A percentile compares a stretch with the other conserved stretches of the same genome.
Conservation (phyloP, 2,113 vertebrate species). For the Capreolus pygargus region DNA sequence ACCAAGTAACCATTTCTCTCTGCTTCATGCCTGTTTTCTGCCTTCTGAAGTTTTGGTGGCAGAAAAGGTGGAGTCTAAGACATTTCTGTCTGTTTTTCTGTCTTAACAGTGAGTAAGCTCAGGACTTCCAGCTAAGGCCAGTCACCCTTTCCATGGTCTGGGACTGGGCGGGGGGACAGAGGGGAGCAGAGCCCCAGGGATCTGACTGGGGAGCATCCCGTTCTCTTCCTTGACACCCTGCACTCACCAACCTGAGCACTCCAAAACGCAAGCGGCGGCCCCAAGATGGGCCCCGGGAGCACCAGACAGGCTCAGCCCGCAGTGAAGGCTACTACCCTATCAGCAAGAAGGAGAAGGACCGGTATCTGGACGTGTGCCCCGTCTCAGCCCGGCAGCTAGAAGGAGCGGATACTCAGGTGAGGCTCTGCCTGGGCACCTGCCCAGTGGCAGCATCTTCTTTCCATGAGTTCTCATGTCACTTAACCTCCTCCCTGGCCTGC, state of each 20-base stretch:
- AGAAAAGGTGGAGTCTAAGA: background rate
- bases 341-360: conserved; percentile 94
- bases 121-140: background rate
- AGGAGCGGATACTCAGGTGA: conserved; percentile 84
- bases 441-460: background rate
- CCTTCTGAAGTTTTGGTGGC: background rate
- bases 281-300: conserved; percentile 85
- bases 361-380: conserved; percentile 91
- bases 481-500: background rate
- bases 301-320: conserved; percentile 91
- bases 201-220: background rate
- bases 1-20: background rate
- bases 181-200: background rate
- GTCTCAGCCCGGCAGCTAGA: conserved; percentile 88
- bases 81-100: background rate
- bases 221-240: conserved; percentile 83
- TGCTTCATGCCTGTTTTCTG: background rate
- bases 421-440: background rate
- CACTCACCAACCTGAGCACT: conserved; percentile 93
- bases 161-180: background rate
- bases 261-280: conserved; percentile 88
- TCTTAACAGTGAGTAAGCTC: background rate
- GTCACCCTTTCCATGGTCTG: background rate
- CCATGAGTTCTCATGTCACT: background rate
- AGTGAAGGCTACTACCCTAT: conserved; percentile 95